Evolutionary conservation across 2,797 vertebrate species (phyloP).

Genomic region (Coracias cyanogaster): DNA sequence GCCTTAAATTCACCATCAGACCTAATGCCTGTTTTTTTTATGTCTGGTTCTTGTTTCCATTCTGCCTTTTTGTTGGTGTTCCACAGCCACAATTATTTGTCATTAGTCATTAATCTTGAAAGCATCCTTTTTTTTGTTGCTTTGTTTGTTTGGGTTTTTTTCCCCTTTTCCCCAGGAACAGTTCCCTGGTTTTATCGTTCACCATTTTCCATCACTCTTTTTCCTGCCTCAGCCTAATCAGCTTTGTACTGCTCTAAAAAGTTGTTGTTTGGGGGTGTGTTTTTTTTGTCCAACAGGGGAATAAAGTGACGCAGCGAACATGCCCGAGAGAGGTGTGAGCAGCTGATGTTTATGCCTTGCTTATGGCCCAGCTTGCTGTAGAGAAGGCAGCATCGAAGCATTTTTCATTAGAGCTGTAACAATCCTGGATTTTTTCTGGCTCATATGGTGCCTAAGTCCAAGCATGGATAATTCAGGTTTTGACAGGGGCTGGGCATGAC

Average conservation of each 20-base stretch:
- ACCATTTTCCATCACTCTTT: not conserved
- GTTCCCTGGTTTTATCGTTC: constrained; percentile 26
- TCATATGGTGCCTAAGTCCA: constrained; percentile 50
- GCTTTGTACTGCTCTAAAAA: constrained; percentile 15
- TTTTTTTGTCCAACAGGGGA: accelerated
- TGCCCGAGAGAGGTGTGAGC: not conserved
- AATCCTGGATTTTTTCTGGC: not conserved
- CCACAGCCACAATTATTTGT: constrained; percentile 61
- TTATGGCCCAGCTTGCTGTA: not conserved
- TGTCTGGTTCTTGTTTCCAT: constrained; percentile 45
- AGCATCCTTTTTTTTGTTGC: constrained; percentile 4
- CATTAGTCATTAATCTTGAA: constrained; percentile 67
- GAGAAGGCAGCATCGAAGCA: accelerated
- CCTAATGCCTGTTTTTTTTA: constrained; percentile 28
- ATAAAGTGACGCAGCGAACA: accelerated
- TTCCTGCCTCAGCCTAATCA: constrained; percentile 3
- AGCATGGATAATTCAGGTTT: constrained; percentile 76
- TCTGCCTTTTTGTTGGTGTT: constrained; percentile 9
- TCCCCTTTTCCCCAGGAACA: not conserved
- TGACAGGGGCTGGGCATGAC: constrained; percentile 82
- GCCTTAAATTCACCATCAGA: constrained; percentile 51
- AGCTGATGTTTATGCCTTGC: constrained; percentile 9
- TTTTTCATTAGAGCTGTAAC: not conserved
- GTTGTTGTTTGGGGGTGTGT: not conserved
- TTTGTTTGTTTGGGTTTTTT: no score